Percentiles rank a stretch among this genome's conserved stretches.
phyloP scores from a whole-genome alignment of 37 sponge, comb jelly and placozoan species.

The Crambe crambe region DNA sequence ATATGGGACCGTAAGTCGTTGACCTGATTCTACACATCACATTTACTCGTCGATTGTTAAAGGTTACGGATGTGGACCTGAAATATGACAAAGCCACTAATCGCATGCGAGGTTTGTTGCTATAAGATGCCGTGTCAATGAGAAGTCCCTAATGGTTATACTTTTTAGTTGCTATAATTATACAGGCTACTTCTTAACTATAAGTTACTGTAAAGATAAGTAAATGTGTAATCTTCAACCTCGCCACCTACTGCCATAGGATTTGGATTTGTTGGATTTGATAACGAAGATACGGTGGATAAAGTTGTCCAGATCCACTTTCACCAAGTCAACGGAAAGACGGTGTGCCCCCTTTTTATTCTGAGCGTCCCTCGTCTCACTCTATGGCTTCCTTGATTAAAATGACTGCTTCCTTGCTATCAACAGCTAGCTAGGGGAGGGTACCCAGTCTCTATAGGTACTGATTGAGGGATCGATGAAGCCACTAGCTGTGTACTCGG shows the following conservation, averaged over 20 bases:
- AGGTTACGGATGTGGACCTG: constrained; percentile 43
- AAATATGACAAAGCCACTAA: constrained; percentile 45
- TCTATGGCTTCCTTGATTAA: constrained; percentile 21
- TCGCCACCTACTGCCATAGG: constrained; percentile 16
- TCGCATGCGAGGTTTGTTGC: constrained; percentile 57
- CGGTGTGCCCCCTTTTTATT: constrained; percentile 34
- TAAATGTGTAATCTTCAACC: neutral
- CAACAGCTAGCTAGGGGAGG: neutral
- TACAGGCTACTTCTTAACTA: constrained; percentile 10
- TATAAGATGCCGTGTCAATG: neutral
- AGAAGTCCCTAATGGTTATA: neutral
- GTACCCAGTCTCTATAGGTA: no score
- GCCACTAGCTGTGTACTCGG: constrained; percentile 3
- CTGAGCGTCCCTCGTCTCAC: neutral
- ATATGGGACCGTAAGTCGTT: constrained; percentile 33
- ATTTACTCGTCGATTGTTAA: neutral
- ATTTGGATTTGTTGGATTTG: constrained; percentile 70
- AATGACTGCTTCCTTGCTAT: neutral
- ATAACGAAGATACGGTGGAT: constrained; percentile 28
- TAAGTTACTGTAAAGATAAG: neutral
- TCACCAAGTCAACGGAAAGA: constrained; percentile 40
- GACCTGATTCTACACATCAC: neutral
- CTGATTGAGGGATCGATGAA: no score
- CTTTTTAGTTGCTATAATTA: neutral
- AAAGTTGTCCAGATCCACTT: constrained; percentile 34